Evolutionary conservation across 2,888 invertebrate species (phyloP).

Genomic region (Kuschelorhynchus macadamiae): DNA sequence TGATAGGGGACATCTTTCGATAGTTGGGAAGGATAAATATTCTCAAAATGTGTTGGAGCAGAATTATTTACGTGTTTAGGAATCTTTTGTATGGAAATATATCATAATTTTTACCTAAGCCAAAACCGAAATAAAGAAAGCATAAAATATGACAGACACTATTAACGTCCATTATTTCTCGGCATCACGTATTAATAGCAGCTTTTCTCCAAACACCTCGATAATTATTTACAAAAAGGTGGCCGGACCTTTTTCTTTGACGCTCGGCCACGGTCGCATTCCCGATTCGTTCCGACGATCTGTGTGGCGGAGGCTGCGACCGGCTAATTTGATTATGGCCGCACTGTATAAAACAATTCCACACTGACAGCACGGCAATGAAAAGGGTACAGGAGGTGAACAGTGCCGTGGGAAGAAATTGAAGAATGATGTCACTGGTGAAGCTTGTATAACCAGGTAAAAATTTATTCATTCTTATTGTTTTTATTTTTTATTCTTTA

Average conservation of each 20-base stretch:
- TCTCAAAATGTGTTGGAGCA: too few species aligned
- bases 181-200: conserved; percentile 21
- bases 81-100: not conserved
- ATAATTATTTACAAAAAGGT: conserved; percentile 46
- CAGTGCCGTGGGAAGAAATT: conserved; percentile 28
- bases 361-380: conserved; percentile 46
- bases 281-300: conserved; percentile 51
- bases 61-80: too few species aligned
- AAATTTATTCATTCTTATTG: too few species aligned
- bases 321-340: conserved; percentile 50
- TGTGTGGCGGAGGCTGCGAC: conserved; percentile 50
- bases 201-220: conserved; percentile 38
- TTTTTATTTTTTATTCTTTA: too few species aligned
- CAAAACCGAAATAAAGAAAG: not conserved
- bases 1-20: too few species aligned
- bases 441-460: too few species aligned
- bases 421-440: too few species aligned
- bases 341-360: conserved; percentile 52
- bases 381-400: conserved; percentile 32
- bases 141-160: conserved; percentile 14
- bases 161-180: conserved; percentile 3
- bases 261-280: conserved; percentile 48
- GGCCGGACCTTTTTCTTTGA: conserved; percentile 38
- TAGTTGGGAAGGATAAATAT: too few species aligned
- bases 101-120: not conserved